Evolutionary conservation across 2,113 vertebrate genomes (phyloP), one percentile per base, ranked within the genome.

Genomic region (Sinocyclocheilus maitianheensis): DNA sequence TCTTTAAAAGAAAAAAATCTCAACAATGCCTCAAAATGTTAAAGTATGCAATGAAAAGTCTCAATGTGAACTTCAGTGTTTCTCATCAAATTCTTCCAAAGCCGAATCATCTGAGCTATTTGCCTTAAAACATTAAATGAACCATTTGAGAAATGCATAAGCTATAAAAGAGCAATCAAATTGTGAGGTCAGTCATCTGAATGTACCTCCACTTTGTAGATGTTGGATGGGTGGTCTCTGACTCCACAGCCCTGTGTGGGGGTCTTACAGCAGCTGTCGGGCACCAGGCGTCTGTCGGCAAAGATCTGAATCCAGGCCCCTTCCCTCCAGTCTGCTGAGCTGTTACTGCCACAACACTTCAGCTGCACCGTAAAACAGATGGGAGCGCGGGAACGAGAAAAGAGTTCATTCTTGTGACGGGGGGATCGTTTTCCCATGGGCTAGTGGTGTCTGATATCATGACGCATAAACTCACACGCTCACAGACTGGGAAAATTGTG

Each of bases 261-360:
- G 0, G 97, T 98, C 94, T 99, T 99, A 85, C 98, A 99, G 94
- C 98, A 99, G 95, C 98, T 99, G 89, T 99, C 98, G 0, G 98
- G 98, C 55, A 99, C 96, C 1, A 95, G 91, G 0, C 94, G 94
- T 5, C 83, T 37, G 0, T 60, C 90, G 0, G 93, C 91, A 24
- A 86, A 74, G 0, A 40, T 0, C 88, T 22, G 94, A 88, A 96
- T 93, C 97, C 97, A 99, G 58, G 75, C 16, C 2, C 96, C 97
- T 67, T 97, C 95, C 0, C 8, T 89, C 98, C 98, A 99, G 94
- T 99, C 97, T 0, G 92, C 91, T 7, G 94, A 97, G 91, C 94
- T 97, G 93, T 97, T 95, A 93, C 97, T 99, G 69, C 97, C 97
- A 34, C 98, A 99, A 89, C 97, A 99, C 85, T 95, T 97, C 90